Percentiles rank a stretch among this genome's conserved stretches.
phyloP scores from a whole-genome alignment of 2,113 vertebrate species.

The Ursus arctos region DNA sequence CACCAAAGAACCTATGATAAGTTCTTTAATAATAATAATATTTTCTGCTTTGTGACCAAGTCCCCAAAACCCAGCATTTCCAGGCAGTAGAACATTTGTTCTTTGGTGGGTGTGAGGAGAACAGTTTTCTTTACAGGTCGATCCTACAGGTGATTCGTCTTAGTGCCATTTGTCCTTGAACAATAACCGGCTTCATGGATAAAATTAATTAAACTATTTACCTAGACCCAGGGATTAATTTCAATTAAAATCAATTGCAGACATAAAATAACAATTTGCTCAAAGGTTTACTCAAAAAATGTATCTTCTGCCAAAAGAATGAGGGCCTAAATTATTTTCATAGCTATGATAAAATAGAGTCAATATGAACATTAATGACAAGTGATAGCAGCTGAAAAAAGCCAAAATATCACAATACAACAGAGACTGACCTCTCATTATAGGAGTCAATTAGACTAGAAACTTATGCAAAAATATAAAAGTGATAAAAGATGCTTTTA shows the following conservation, averaged over 20 bases:
- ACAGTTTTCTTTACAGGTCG: background rate
- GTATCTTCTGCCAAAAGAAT: background rate
- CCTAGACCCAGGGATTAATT: background rate
- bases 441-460: background rate
- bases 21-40: background rate
- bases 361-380: background rate
- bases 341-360: background rate
- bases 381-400: slow-evolving; percentile 13
- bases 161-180: slow-evolving; percentile 13
- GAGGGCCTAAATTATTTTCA: background rate
- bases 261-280: background rate
- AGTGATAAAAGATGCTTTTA: background rate
- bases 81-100: slow-evolving; percentile 29
- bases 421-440: background rate
- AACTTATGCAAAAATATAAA: background rate
- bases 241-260: slow-evolving; percentile 35
- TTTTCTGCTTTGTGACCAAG: background rate
- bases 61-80: background rate
- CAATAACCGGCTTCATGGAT: background rate
- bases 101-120: slow-evolving; percentile 19
- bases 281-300: background rate
- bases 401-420: slow-evolving; percentile 7
- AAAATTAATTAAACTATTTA: slow-evolving; percentile 46
- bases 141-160: slow-evolving; percentile 38
- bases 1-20: background rate